These are phyloP conservation scores for Drosophila anomalata DNA, from an alignment of 2,888 invertebrate species.

Conservation along the genomic window DNA sequence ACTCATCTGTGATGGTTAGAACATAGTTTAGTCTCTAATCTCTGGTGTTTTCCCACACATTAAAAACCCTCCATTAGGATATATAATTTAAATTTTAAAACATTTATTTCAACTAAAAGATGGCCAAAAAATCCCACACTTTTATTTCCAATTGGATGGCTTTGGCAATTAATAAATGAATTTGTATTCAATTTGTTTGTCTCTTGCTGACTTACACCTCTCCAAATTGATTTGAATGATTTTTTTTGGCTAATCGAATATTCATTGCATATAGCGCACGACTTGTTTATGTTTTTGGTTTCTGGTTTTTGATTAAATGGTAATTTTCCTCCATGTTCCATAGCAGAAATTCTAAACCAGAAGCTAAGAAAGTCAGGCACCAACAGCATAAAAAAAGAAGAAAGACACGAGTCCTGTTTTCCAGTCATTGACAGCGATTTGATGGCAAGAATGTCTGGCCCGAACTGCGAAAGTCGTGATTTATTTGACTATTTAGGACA, in stretches of 20 bases:
- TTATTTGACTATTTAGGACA: slow-evolving; percentile 34
- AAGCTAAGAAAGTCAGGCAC: slow-evolving; percentile 6
- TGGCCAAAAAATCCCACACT: background rate
- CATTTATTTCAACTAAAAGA: background rate
- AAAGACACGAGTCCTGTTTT: slow-evolving; percentile 72
- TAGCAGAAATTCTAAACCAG: slow-evolving; percentile 72
- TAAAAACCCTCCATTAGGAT: background rate
- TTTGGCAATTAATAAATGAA: slow-evolving; percentile 42
- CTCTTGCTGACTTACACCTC: slow-evolving; percentile 50
- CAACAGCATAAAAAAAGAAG: slow-evolving; percentile 13
- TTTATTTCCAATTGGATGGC: background rate
- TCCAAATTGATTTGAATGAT: slow-evolving; percentile 30
- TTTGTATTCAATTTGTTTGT: slow-evolving; percentile 59
- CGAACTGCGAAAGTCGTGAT: slow-evolving; percentile 27
- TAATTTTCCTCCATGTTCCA: slow-evolving; percentile 59
- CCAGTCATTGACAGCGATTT: slow-evolving; percentile 65
- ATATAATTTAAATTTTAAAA: background rate
- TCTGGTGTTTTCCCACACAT: background rate
- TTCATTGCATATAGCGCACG: slow-evolving; percentile 66
- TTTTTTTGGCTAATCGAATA: slow-evolving; percentile 64
- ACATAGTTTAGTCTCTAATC: background rate
- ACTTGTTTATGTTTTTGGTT: slow-evolving; percentile 55
- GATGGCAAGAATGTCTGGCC: slow-evolving; percentile 33
- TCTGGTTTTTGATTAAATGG: slow-evolving; percentile 51
- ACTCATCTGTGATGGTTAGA: slow-evolving; percentile 51